Conservation (phyloP, 2,888 invertebrate genomes). For the Rhopalosiphum nymphaeae region DNA sequence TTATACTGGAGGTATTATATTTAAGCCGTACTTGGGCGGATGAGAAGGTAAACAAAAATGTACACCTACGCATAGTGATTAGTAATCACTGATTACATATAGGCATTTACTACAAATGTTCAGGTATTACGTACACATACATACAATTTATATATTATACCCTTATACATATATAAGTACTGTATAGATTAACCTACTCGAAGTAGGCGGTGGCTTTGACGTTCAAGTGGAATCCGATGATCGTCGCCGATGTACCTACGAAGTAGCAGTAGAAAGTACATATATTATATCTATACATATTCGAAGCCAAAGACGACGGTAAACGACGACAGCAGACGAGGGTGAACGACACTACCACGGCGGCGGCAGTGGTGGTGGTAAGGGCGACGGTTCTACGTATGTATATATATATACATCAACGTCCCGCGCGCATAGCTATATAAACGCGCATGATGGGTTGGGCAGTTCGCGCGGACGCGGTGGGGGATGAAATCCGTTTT, state of each 20-base stretch:
- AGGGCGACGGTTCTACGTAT: no score
- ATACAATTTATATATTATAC: background rate
- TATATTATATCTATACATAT: background rate
- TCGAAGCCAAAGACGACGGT: background rate
- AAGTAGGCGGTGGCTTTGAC: background rate
- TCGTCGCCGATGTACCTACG: background rate
- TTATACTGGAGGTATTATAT: no score
- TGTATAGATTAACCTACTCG: background rate
- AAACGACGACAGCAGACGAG: background rate
- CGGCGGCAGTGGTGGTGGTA: background rate
- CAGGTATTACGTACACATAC: no score
- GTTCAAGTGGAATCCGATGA: conserved; percentile 52
- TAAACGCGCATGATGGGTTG: background rate
- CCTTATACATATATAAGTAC: background rate
- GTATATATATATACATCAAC: background rate
- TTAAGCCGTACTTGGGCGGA: no score
- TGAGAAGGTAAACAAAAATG: no score
- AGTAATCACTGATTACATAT: no score
- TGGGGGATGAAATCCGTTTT: conserved; percentile 55
- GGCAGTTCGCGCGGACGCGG: background rate
- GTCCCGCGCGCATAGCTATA: background rate
- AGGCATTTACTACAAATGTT: no score
- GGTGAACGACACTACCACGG: background rate
- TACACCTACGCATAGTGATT: no score
- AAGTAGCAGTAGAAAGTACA: no score